Percentiles rank a stretch among this genome's conserved stretches.
Conservation (phyloP, 2,113 vertebrate species). For the Marmota flaviventris region DNA sequence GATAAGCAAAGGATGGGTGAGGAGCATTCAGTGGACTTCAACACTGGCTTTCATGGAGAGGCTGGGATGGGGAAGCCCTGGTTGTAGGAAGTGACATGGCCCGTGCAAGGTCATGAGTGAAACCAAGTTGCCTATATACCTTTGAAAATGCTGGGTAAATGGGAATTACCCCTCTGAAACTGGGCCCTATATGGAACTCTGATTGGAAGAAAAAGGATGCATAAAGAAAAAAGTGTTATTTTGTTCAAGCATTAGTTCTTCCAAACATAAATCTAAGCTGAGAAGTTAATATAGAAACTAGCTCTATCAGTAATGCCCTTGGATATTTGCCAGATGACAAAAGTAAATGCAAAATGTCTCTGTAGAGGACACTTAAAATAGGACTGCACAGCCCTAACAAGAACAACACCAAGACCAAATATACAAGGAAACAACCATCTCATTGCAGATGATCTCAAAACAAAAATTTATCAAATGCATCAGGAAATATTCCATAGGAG, state of each 20-base stretch:
- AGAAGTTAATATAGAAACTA: not conserved
- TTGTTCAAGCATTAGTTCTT: too few relatives aligned
- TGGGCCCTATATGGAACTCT: not conserved
- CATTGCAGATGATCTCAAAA: not conserved
- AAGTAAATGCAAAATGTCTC: not conserved
- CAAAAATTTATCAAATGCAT: not conserved
- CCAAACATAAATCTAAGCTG: not conserved
- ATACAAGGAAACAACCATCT: not conserved
- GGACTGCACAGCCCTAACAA: not conserved
- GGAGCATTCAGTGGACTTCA: not conserved
- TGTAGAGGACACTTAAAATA: not conserved
- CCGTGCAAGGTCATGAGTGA: not conserved
- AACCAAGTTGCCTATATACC: not conserved
- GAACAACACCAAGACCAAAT: not conserved
- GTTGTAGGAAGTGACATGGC: too few relatives aligned
- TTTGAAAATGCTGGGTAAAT: slow-evolving; percentile 16
- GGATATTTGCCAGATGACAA: not conserved
- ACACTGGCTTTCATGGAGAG: not conserved
- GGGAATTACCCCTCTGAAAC: not conserved
- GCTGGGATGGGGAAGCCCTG: too few relatives aligned
- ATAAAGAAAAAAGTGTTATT: not conserved
- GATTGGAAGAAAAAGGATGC: not conserved
- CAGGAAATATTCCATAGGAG: not conserved
- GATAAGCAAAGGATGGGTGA: not conserved
- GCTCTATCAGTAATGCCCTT: not conserved